A percentile compares a stretch with the other conserved stretches of the same genome.
phyloP scores from a whole-genome alignment of 2,888 invertebrate species.

The Dasypolia templi region DNA sequence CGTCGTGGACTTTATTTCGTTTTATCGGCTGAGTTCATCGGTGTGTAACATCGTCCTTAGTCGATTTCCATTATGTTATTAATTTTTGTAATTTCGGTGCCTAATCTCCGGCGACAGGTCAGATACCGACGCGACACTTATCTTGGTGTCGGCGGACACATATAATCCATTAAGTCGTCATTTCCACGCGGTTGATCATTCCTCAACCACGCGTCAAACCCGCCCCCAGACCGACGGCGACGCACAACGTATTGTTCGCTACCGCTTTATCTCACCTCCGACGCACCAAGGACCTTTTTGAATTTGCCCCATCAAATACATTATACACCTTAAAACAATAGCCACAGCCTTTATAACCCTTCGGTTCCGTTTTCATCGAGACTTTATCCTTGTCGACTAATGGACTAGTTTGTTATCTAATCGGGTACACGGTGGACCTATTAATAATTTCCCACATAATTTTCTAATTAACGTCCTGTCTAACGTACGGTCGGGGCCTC shows the following conservation, averaged over 20 bases:
- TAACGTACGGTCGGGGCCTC: conserved; percentile 75
- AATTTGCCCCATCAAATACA: conserved; percentile 71
- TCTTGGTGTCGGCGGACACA: conserved; percentile 89
- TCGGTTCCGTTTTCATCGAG: conserved; percentile 62
- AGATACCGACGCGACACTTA: conserved; percentile 88
- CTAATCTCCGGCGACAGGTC: conserved; percentile 87
- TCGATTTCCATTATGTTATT: conserved; percentile 88
- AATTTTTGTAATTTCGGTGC: conserved; percentile 88
- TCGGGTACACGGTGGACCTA: conserved; percentile 88
- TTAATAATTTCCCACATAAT: conserved; percentile 90
- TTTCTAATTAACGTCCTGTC: conserved; percentile 89
- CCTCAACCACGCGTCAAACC: conserved; percentile 89
- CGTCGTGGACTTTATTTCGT: conserved; percentile 73
- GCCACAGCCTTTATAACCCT: conserved; percentile 71
- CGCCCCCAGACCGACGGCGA: conserved; percentile 83
- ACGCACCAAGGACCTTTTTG: conserved; percentile 78
- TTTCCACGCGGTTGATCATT: conserved; percentile 90
- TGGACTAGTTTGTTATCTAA: conserved; percentile 90
- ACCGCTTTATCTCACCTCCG: conserved; percentile 85
- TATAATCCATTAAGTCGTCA: conserved; percentile 91
- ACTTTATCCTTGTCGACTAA: conserved; percentile 85
- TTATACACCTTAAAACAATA: conserved; percentile 81
- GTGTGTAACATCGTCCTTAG: conserved; percentile 82
- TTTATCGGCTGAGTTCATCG: conserved; percentile 80
- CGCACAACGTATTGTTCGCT: conserved; percentile 85